These are phyloP conservation scores for Hestina assimilis DNA, from an alignment of 1,140 invertebrate genomes.

Conservation along the genomic window DNA sequence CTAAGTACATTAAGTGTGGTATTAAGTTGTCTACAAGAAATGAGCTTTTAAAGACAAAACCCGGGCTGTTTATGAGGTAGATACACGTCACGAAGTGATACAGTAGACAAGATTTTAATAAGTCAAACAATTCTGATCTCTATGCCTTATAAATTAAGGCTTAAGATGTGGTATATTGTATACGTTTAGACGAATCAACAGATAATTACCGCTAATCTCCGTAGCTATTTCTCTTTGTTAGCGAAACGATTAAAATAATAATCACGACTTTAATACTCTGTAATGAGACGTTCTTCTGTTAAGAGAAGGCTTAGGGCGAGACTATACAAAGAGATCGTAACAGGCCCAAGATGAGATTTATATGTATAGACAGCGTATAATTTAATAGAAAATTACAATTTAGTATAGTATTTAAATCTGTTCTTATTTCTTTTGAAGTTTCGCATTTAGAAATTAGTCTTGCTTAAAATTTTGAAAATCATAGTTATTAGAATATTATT, in stretches of 20 bases:
- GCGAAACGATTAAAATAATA: constrained; percentile 69
- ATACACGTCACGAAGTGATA: constrained; percentile 25
- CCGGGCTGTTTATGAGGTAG: background rate
- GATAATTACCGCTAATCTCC: constrained; percentile 59
- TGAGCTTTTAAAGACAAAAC: background rate
- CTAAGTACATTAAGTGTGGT: background rate
- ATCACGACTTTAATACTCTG: constrained; percentile 60
- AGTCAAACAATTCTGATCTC: background rate
- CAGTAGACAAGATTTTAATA: constrained; percentile 7
- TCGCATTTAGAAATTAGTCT: no score
- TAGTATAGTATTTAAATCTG: no score
- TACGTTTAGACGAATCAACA: background rate
- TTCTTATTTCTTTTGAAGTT: no score
- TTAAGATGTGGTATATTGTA: background rate
- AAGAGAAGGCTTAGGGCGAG: constrained; percentile 6
- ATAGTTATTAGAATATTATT: no score
- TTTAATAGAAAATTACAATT: no score
- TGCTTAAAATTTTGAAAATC: no score
- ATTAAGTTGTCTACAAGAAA: background rate
- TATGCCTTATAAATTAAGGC: background rate
- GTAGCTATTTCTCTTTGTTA: constrained; percentile 55
- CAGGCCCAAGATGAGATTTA: background rate
- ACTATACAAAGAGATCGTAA: background rate
- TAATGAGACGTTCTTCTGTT: constrained; percentile 53
- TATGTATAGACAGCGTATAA: no score